Percentiles rank a stretch among this genome's conserved stretches.
Conservation (phyloP, 2,113 vertebrate genomes). For the Sterna hirundo region DNA sequence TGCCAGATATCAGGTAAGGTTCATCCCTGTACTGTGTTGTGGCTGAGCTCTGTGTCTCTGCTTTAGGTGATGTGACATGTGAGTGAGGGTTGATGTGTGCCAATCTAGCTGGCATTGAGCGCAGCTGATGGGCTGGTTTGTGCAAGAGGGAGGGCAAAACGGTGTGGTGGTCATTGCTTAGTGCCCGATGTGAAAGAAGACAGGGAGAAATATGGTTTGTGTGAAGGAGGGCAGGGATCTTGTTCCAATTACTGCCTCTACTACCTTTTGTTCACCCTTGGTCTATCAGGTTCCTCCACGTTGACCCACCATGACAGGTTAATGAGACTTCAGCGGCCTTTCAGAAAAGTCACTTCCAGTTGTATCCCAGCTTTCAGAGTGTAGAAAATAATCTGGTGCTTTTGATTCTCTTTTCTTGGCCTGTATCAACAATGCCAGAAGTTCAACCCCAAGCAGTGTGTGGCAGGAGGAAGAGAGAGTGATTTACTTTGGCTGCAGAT, state of each 20-base stretch:
- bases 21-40: background rate
- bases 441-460: background rate
- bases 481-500: background rate
- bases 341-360: background rate
- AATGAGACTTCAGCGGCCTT: background rate
- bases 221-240: background rate
- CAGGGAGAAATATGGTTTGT: fast-evolving
- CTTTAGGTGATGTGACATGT: background rate
- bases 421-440: background rate
- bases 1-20: background rate
- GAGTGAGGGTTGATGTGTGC: too few relatives aligned
- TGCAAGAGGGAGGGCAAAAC: background rate
- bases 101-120: fast-evolving
- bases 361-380: background rate
- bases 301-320: background rate
- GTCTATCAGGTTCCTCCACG: background rate
- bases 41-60: background rate
- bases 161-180: background rate
- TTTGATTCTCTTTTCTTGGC: background rate
- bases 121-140: background rate
- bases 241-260: background rate
- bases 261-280: background rate
- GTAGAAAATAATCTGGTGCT: background rate
- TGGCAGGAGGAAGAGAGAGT: background rate
- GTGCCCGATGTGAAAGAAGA: background rate